These are phyloP conservation scores for Trichonephila inaurata DNA, from an alignment of 1,140 invertebrate genomes.

Conservation along the genomic window DNA sequence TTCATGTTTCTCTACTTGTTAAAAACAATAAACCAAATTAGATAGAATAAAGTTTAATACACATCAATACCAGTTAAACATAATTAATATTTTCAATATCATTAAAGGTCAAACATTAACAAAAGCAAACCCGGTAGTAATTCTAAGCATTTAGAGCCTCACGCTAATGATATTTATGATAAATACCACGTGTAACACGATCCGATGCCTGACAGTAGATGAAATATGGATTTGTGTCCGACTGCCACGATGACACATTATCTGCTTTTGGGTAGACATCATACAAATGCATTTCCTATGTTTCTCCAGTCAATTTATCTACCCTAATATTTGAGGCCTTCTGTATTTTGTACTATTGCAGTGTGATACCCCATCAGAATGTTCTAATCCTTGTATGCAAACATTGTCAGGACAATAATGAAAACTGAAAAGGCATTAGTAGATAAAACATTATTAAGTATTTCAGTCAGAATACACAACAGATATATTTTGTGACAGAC, in stretches of 20 bases:
- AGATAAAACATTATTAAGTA: neutral
- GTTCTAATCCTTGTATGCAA: neutral
- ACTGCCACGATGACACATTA: slow-evolving; percentile 54
- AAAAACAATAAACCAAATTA: neutral
- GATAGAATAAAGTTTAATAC: neutral
- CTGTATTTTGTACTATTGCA: neutral
- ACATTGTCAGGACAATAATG: neutral
- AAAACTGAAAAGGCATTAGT: neutral
- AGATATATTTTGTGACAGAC: neutral
- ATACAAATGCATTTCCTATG: slow-evolving; percentile 59
- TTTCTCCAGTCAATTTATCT: slow-evolving; percentile 44
- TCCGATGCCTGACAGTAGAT: slow-evolving; percentile 22
- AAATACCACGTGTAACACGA: slow-evolving; percentile 42
- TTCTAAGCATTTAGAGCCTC: neutral
- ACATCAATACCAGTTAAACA: neutral
- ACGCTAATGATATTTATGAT: slow-evolving; percentile 53
- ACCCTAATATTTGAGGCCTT: slow-evolving; percentile 26
- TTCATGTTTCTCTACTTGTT: too few relatives aligned
- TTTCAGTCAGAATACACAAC: neutral
- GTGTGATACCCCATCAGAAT: neutral
- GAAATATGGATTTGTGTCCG: slow-evolving; percentile 49
- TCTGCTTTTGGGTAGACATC: slow-evolving; percentile 27
- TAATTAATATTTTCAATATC: neutral
- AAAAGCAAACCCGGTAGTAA: neutral
- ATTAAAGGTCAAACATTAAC: neutral